Base-by-base conservation (phyloP, 2,888 invertebrate species). In the Pachliopta kotzebuea region DNA sequence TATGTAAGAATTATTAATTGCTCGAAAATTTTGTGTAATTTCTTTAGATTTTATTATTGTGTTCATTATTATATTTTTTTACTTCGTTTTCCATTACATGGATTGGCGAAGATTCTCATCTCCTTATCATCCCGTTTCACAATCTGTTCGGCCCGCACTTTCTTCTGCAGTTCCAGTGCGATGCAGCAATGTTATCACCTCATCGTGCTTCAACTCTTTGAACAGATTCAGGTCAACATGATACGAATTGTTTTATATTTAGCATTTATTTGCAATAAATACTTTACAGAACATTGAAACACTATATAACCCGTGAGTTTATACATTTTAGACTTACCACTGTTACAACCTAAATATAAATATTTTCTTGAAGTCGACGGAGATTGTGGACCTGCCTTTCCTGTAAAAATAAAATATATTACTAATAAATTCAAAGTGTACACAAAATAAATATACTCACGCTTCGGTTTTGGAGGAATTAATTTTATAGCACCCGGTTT, bases 381-480 rank as follows among this genome's bases (percentile, higher is more conserved):
- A 68, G 62, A 69, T 74, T 70, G 73, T 69, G 74, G 72, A 74
- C 73, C 72, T 69, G 68, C 65, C 68, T 66, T 72, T 86, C 86
- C 92, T 92, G 92, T 75, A 92, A 92, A 88, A 84, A 86, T 80
- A 83, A 74, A 83, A 80, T 70, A 78, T 55, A 75, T 91, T 84
- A 90, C 73, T 82, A 81, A 74, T 62, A 69, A 66, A 69, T 68
- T 66, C 50, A 73, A 67, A 60, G 69, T 37, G 23, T 65, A 63
- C 72, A 65, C 63, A 70, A 70, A 70, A 69, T 70, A 73, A 75
- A 61, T 70, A 93, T 93, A 96, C 97, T 96, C 95, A 98, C 98
- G 96, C 94, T 96, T 97, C 72, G 95, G 95, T 93, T 97, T 96
- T 71, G 97, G 94, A 74, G 97, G 95, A 76, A 97, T 97, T 71